These are phyloP conservation scores for Drosophila parthenogenetica DNA, from an alignment of 2,888 invertebrate species.

Conservation along the genomic window DNA sequence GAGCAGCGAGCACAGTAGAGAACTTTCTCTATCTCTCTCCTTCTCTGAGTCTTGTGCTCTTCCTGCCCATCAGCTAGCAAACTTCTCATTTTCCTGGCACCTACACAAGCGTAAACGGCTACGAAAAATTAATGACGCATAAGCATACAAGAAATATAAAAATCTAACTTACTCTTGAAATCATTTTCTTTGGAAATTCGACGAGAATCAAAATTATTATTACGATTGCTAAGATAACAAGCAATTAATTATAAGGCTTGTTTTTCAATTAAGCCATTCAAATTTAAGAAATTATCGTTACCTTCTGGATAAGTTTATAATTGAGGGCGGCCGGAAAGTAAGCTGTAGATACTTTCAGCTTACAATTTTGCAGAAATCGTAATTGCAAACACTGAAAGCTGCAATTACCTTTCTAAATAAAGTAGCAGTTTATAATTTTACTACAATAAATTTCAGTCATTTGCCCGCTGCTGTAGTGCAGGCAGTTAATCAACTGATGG, in stretches of 20 bases:
- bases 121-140: constrained; percentile 74
- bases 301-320: too few species aligned
- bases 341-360: too few species aligned
- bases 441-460: too few species aligned
- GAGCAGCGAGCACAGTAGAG: constrained; percentile 35
- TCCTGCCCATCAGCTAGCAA: constrained; percentile 3
- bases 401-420: too few species aligned
- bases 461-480: constrained; percentile 28
- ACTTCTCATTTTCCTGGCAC: constrained; percentile 46
- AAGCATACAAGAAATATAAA: constrained; percentile 57
- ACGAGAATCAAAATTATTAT: not conserved
- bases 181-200: not conserved
- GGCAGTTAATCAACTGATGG: constrained; percentile 70
- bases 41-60: not conserved
- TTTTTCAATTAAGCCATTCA: not conserved
- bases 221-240: not conserved
- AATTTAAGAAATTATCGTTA: too few species aligned
- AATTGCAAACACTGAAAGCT: too few species aligned
- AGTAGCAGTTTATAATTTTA: too few species aligned
- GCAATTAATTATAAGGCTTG: not conserved
- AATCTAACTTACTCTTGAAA: constrained; percentile 13
- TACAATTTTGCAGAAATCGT: too few species aligned
- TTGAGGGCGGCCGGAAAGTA: too few species aligned
- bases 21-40: not conserved
- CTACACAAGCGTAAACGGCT: constrained; percentile 67